Percentiles rank a stretch among this genome's conserved stretches.
phyloP scores from a whole-genome alignment of 2,888 invertebrate genomes.

The Gandaritis pyraliata region DNA sequence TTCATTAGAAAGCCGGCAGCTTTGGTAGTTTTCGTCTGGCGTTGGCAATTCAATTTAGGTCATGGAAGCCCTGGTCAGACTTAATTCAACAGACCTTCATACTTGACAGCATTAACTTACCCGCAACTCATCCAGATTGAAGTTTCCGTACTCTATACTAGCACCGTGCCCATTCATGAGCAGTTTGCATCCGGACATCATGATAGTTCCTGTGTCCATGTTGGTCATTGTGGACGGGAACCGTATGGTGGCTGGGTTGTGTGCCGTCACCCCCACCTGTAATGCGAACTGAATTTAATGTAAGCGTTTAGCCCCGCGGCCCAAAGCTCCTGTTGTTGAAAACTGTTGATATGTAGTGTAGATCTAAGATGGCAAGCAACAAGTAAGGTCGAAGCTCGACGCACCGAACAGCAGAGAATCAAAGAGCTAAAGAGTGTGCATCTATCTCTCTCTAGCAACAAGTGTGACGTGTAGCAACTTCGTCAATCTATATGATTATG shows the following conservation, averaged over 20 bases:
- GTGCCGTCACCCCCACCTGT: conserved; percentile 95
- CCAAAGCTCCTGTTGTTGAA: not conserved
- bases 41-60: too few species aligned
- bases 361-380: too few species aligned
- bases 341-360: not conserved
- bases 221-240: conserved; percentile 99
- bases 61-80: too few species aligned
- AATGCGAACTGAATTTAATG: conserved; percentile 16
- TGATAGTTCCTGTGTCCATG: conserved; percentile 95
- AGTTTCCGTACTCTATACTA: conserved; percentile 94
- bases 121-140: conserved; percentile 96
- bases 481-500: too few species aligned
- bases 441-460: too few species aligned
- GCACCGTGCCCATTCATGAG: conserved; percentile 98
- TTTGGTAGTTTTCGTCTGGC: too few species aligned
- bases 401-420: too few species aligned
- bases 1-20: too few species aligned
- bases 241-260: conserved; percentile 94
- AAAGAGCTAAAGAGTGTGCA: too few species aligned
- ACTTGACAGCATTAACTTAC: conserved; percentile 71
- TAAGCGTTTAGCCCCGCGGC: conserved; percentile 9
- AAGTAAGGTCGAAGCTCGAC: too few species aligned
- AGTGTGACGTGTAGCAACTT: too few species aligned
- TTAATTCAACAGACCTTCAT: too few species aligned
- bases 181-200: conserved; percentile 99